Evolutionary conservation across 2,888 invertebrate species (phyloP).

Genomic region (Geotrupes spiniger): DNA sequence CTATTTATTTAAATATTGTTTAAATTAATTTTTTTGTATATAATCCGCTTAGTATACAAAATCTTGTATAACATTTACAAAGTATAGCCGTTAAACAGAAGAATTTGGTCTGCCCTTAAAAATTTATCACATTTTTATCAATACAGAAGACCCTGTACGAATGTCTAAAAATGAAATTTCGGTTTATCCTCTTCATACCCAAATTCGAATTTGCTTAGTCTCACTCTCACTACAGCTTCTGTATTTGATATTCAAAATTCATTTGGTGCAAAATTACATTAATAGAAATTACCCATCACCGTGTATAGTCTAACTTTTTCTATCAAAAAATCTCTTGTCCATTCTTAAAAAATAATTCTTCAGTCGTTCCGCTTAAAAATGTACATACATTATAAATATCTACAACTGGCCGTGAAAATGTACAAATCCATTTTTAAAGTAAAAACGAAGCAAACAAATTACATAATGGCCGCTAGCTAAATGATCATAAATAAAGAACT

Average conservation of each 20-base stretch:
- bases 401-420: conserved; percentile 17
- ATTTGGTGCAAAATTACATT: too few species aligned
- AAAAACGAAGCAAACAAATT: background rate
- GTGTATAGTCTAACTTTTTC: too few species aligned
- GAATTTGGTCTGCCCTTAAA: background rate
- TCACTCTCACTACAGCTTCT: background rate
- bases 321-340: too few species aligned
- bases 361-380: conserved; percentile 1
- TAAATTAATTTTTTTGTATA: too few species aligned
- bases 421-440: background rate
- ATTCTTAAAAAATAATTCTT: background rate
- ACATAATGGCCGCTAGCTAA: conserved; percentile 1
- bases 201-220: background rate
- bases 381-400: conserved; percentile 6
- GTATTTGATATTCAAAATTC: too few species aligned
- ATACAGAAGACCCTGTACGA: conserved; percentile 22
- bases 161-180: conserved; percentile 5
- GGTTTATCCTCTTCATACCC: background rate
- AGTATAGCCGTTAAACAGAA: background rate
- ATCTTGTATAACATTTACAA: background rate
- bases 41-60: too few species aligned
- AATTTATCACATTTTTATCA: conserved; percentile 23
- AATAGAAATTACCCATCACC: too few species aligned
- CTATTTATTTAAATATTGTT: too few species aligned
- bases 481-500: conserved; percentile 6